Conservation (phyloP, 2,888 invertebrate species). For the Netelia inedita region DNA sequence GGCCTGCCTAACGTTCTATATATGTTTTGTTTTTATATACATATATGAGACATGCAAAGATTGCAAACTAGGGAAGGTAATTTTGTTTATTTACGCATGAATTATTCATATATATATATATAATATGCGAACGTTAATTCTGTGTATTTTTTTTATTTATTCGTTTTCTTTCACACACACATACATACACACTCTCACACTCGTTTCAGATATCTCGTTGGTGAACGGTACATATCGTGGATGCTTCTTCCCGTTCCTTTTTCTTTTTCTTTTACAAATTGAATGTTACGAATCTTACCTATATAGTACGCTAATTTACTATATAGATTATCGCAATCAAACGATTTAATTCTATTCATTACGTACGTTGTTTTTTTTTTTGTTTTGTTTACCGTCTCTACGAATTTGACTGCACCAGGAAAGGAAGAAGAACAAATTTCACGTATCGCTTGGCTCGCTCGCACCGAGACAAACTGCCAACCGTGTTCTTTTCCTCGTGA, state of each 20-base stretch:
- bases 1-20: constrained; percentile 65
- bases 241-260: constrained; percentile 33
- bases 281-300: constrained; percentile 62
- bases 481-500: constrained; percentile 5
- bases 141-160: constrained; percentile 61
- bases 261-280: constrained; percentile 52
- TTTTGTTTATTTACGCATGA: constrained; percentile 56
- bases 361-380: constrained; percentile 37
- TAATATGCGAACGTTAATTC: constrained; percentile 53
- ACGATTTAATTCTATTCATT: constrained; percentile 57
- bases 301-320: constrained; percentile 66
- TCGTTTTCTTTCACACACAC: constrained; percentile 69
- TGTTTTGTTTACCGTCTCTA: constrained; percentile 5
- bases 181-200: constrained; percentile 26
- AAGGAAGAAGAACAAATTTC: constrained; percentile 14
- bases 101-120: constrained; percentile 66
- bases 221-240: constrained; percentile 47
- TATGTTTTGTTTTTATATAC: constrained; percentile 68
- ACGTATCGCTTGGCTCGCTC: neutral
- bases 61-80: constrained; percentile 78
- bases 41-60: constrained; percentile 76
- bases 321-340: constrained; percentile 65
- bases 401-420: constrained; percentile 54
- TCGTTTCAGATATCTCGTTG: constrained; percentile 42
- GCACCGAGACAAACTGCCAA: neutral